Evolutionary conservation across 2,797 vertebrate genomes (phyloP), one percentile per base, ranked within the genome.

Genomic region (Phrynocephalus guinanensis): DNA sequence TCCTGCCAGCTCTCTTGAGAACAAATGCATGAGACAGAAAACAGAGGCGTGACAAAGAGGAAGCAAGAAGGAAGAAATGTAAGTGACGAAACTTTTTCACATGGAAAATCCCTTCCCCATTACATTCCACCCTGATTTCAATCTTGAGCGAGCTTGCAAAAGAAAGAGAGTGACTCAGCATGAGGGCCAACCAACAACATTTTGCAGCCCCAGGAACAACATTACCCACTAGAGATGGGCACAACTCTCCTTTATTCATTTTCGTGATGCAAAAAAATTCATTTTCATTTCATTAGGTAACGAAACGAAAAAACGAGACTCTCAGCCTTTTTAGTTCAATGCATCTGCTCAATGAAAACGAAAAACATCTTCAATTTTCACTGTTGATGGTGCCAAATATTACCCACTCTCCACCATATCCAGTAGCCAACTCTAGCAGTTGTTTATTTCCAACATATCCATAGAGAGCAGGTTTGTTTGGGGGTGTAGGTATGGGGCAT

Each of bases 21-120:
- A 87, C 33, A 71, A 90, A 38, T 72, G 90, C 77, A 86, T 71
- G 89, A 52, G 77, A 86, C 73, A 84, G 3, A 84, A 88, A 50
- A 52, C 8, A 82, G 88, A 90, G 82, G 79, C 80, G 63, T 8
- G 6, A 24, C 56, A 38, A 71, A 15, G 11, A 84, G 9, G 56
- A 75, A 76, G 79, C 89, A 67, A 44, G 71, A 68, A 48, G 83
- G 24, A 60, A 22, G 2, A 50, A 66, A 76, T 11, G 3, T 22
- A 30, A 24, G 28, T 20, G 15, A 13, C 66, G 38, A 44, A 44
- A 28, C 38, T 28, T 22, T 30, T 70, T 24, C 52, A 56, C 52
- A 56, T 56, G 52, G 13, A 13, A 56, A 2, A 13, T 22, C 11
- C 26, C 84, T 88, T 63, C 78, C 84, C 86, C 20, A 50, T 63